Base-by-base conservation (phyloP, 2,797 vertebrate species). In the Myotis daubentonii region DNA sequence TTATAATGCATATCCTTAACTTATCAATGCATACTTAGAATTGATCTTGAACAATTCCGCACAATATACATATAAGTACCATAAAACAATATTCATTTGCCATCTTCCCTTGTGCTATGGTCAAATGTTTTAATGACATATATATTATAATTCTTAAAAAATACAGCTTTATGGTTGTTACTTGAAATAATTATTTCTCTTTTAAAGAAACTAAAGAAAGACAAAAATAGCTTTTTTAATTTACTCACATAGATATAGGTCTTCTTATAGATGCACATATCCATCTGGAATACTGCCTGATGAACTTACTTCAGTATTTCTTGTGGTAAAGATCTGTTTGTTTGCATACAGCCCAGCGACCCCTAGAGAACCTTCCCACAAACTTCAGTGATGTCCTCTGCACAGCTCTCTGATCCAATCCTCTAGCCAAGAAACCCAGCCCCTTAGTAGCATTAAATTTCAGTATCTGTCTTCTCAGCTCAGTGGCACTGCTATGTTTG, bases 61-160 rank as follows among this genome's bases (percentile, higher is more conserved):
- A 33, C 68, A 84, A 79, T 72, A n/a, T n/a, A 0, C 41, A 0
- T 44, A 44, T 23, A 80, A 55, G 65, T 49, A 68, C 19, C 2
- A 47, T 28, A 28, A 78, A 92, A 86, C 7, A 51, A 17, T 44
- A 66, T 41, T 6, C 25, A 62, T 60, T 92, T 91, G 49, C 25
- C 8, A 47, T 53, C n/a, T 75, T 86, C 23, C 8, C 6, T 74
- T 33, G 22, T 66, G 60, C 6, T 60, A 5, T 49, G 33, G 17
- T 60, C 62, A 92, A 86, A 44, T 84, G 12, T 80, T 91, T 81
- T 74, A 47, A 93, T 86, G 88, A 16, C 60, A 15, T 1, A 49
- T 55, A 38, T 74, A 5, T 86, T 75, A 28, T 44, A 89, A 55
- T 0, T 1, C 8, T 25, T 65, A 30, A 8, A 55, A 82, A 84